These are phyloP conservation scores for Laticauda laticaudata DNA, from an alignment of 2,113 vertebrate species.

Conservation along the genomic window DNA sequence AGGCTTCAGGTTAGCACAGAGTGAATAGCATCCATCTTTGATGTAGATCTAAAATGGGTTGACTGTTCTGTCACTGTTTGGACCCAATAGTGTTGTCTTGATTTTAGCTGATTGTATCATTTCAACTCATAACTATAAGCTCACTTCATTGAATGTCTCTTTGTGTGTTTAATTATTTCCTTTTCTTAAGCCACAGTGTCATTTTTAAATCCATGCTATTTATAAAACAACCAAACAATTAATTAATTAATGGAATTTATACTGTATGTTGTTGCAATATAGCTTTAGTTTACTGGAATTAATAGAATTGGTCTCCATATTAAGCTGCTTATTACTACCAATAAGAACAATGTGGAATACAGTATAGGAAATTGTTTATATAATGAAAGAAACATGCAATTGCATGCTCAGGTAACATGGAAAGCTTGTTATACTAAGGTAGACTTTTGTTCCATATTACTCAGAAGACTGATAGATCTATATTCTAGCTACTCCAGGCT, in stretches of 20 bases:
- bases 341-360: neutral
- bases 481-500: neutral
- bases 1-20: neutral
- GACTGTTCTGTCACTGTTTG: neutral
- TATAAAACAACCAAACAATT: neutral
- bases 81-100: neutral
- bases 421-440: neutral
- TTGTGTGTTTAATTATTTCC: conserved; percentile 14
- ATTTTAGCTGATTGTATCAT: conserved; percentile 8
- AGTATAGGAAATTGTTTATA: neutral
- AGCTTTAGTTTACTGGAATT: neutral
- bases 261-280: neutral
- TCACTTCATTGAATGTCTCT: neutral
- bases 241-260: neutral
- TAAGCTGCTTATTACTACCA: neutral
- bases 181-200: neutral
- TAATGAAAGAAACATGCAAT: neutral
- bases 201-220: neutral
- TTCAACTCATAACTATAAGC: conserved; percentile 30
- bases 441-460: neutral
- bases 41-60: neutral
- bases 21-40: neutral
- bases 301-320: neutral
- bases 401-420: neutral
- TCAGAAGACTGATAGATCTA: neutral